Evolutionary conservation across 2,888 invertebrate genomes (phyloP), one percentile per base, ranked within the genome.

Genomic region (Xestia ashworthii): DNA sequence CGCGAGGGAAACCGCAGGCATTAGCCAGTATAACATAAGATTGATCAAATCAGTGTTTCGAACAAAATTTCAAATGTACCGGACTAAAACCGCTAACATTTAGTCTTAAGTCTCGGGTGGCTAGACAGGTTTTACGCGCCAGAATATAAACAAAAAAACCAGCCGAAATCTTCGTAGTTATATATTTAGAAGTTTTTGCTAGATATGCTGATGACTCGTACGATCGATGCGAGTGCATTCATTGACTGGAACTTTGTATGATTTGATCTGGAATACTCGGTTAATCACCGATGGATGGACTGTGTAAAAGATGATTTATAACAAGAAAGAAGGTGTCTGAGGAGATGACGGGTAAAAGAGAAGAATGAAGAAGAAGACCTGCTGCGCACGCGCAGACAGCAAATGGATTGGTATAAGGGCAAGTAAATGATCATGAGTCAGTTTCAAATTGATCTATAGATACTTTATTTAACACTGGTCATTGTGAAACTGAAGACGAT

Each of bases 51-150:
- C 55, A 64, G n/a, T 71, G 64, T 75, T 81, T 85, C 38, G 64
- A 67, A 58, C 75, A 66, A 75, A 83, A 84, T 89, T 89, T 89
- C 65, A 87, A 90, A 89, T 86, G 73, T 88, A 89, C 88, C 88
- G 82, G 83, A 86, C 77, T 84, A 80, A 86, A 88, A 87, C 85
- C 76, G 85, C 86, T 84, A 84, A 84, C 81, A 81, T 89, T 87
- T 83, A 82, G 87, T 87, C 88, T 89, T 87, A 55, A 86, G 83
- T 82, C 83, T 78, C 71, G 87, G 82, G 90, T 88, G 88, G 91
- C 90, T 91, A 92, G 92, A 94, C 94, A 88, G 92, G 94, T 94
- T 94, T 92, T 90, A 90, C 91, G 90, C 88, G 92, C 89, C 92
- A 92, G 91, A 93, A 90, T 76, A 89, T 89, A 90, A 91, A 91